Conservation (phyloP, 2,113 vertebrate species). For the Oryzias melastigma region DNA sequence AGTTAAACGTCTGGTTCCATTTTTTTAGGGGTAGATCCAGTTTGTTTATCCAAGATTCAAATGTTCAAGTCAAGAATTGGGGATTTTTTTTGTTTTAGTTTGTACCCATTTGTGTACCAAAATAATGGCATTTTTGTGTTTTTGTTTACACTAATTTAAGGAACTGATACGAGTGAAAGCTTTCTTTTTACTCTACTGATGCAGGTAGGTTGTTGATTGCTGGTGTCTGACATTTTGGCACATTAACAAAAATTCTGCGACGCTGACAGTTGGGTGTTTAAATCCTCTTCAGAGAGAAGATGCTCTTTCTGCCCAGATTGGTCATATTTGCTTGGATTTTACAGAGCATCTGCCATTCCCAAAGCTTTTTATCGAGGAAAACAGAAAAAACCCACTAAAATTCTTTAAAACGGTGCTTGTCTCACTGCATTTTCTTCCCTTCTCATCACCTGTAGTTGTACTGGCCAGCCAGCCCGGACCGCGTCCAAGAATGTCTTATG, state of each 20-base stretch:
- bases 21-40: too few relatives aligned
- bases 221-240: conserved; percentile 26
- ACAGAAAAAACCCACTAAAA: conserved; percentile 8
- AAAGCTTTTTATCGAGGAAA: conserved; percentile 21
- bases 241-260: conserved; percentile 2
- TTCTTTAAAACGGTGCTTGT: conserved; percentile 15
- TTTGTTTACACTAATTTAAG: too few relatives aligned
- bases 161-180: background rate
- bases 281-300: conserved; percentile 13
- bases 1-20: too few relatives aligned
- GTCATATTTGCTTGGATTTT: conserved; percentile 14
- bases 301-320: conserved; percentile 24
- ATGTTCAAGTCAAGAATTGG: too few relatives aligned
- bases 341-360: conserved; percentile 36
- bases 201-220: conserved; percentile 12
- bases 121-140: too few relatives aligned
- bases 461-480: conserved; percentile 80
- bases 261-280: conserved; percentile 32
- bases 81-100: too few relatives aligned
- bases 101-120: too few relatives aligned
- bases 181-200: background rate
- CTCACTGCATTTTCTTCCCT: conserved; percentile 12
- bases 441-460: conserved; percentile 61
- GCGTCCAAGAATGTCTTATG: conserved; percentile 81
- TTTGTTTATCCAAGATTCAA: too few relatives aligned